Evolutionary conservation across 2,113 vertebrate species (phyloP).

Genomic region (Maccullochella peelii): DNA sequence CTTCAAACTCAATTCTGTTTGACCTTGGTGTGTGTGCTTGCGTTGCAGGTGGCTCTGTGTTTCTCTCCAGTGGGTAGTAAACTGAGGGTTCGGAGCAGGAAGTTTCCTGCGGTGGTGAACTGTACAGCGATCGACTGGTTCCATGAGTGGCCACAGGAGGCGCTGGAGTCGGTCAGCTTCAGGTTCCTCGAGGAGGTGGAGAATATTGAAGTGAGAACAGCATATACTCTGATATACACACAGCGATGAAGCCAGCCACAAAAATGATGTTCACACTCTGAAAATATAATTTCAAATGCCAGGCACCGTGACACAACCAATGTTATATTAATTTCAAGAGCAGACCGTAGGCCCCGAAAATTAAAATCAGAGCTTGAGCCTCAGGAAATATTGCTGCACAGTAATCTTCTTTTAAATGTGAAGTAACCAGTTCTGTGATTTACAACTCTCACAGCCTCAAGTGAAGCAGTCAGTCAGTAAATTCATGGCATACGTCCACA

Average conservation of each 20-base stretch:
- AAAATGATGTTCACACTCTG: conserved; percentile 42
- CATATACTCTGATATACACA: conserved; percentile 18
- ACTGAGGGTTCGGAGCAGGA: conserved; percentile 89
- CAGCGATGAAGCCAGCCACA: conserved; percentile 27
- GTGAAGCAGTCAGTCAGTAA: conserved; percentile 91
- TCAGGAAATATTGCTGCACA: conserved; percentile 39
- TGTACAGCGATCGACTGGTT: conserved; percentile 93
- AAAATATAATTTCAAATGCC: conserved; percentile 58
- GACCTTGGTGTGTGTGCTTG: conserved; percentile 22
- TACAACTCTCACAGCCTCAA: conserved; percentile 76
- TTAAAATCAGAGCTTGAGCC: conserved; percentile 31
- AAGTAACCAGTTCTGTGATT: conserved; percentile 20
- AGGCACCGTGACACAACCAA: conserved; percentile 34
- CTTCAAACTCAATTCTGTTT: conserved; percentile 23
- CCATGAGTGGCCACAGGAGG: conserved; percentile 93
- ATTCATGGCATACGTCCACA: conserved; percentile 96
- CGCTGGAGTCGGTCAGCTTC: conserved; percentile 94
- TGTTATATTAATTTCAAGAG: conserved; percentile 54
- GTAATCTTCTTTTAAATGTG: conserved; percentile 26
- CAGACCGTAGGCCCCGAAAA: conserved; percentile 29
- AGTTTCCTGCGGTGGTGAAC: conserved; percentile 92
- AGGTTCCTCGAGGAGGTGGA: conserved; percentile 89
- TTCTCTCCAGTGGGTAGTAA: conserved; percentile 92
- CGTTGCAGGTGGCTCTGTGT: conserved; percentile 89
- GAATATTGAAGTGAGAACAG: conserved; percentile 87